phyloP scores from a whole-genome alignment of 1,140 invertebrate genomes.

The Ips typographus region DNA sequence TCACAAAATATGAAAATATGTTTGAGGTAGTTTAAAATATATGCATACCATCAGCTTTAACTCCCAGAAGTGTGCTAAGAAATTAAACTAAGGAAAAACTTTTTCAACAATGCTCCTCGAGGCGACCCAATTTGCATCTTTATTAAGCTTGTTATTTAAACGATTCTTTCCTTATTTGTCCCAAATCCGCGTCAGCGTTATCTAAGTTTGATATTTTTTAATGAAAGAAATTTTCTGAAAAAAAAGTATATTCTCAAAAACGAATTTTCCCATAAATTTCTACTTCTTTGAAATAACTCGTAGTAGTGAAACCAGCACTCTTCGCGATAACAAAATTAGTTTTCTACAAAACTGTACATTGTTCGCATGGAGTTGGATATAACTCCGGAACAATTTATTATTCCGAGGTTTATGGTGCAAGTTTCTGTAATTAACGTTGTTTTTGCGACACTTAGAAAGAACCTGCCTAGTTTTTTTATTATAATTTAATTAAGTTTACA shows the following conservation, averaged over 20 bases:
- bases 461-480: conserved; percentile 6
- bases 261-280: conserved; percentile 12
- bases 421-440: conserved; percentile 22
- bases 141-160: conserved; percentile 20
- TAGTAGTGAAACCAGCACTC: conserved; percentile 9
- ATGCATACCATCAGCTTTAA: background rate
- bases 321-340: conserved; percentile 25
- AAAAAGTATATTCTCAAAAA: background rate
- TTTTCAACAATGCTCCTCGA: conserved; percentile 14
- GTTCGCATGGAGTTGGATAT: conserved; percentile 13
- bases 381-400: conserved; percentile 18
- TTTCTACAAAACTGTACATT: conserved; percentile 26
- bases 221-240: background rate
- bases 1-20: too few species aligned
- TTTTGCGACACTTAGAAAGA: conserved; percentile 13
- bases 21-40: background rate
- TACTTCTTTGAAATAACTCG: background rate
- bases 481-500: conserved; percentile 18
- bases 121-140: conserved; percentile 21
- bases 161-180: conserved; percentile 10
- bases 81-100: conserved; percentile 13
- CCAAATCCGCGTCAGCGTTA: background rate
- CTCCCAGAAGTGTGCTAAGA: background rate
- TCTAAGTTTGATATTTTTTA: conserved; percentile 4
- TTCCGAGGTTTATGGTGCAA: conserved; percentile 20